Base-by-base conservation (phyloP, 2,797 vertebrate species). In the Cirrhinus molitorella region DNA sequence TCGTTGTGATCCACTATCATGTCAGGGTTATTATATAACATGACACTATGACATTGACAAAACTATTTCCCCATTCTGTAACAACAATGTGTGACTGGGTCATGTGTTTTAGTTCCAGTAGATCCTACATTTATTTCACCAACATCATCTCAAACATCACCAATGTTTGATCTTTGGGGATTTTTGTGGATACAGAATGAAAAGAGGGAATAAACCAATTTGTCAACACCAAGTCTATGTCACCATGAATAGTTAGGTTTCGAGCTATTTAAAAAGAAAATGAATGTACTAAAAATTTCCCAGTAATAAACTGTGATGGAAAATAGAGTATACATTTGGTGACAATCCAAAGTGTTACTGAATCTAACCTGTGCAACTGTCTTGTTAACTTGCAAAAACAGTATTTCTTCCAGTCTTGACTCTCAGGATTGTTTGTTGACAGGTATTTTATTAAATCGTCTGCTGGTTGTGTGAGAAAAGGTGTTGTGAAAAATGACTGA, bases 361-460 rank as follows among this genome's bases (percentile, higher is more conserved):
- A 79, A 59, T 51, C 17, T 40, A 53, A 37, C 53, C 40, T 57
- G 68, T 86, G 74, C 57, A 73, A 68, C 40, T 45, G 57, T 71
- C 40, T 71, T 51, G 37, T 85, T 80, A 74, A 74, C 75, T 80
- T 57, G 49, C 45, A 80, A 85, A 79, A 80, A 45, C 28, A 28
- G 63, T 47, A 57, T 80, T 84, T 85, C 72, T 68, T 75, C 78
- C 68, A 74, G 77, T 79, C 68, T 57, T 85, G 49, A 67, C 79
- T 68, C 83, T 85, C 83, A 85, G 78, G 83, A 80, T 85, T 76
- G 70, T 66, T 83, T 75, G 72, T 76, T 37, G 71, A 28, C 40
- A 40, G 51, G 45, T 78, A 11, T 85, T 85, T 74, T 80, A 31
- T 75, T 75, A 11, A 57, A 73, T 65, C 75, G 61, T 74, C 25